Evolutionary conservation across 2,797 vertebrate species (phyloP).

Genomic region (Anguilla pacifica): DNA sequence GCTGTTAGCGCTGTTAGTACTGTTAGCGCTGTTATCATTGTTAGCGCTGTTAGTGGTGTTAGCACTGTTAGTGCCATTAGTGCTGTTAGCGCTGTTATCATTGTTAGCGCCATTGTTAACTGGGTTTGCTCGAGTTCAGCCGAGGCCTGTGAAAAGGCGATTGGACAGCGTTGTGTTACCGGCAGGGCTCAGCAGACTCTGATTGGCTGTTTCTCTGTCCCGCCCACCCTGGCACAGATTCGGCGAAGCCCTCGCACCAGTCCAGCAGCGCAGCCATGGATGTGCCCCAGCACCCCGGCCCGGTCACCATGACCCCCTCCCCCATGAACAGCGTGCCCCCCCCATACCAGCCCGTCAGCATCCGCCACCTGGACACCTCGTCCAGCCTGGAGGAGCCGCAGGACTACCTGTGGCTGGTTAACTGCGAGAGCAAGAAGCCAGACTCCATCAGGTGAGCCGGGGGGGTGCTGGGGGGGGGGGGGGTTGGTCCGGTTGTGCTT

Average conservation of each 20-base stretch:
- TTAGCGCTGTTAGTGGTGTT: too few species aligned
- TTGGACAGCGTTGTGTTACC: not conserved
- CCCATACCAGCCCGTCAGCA: conserved; percentile 90
- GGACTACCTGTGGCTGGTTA: conserved; percentile 94
- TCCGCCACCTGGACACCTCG: conserved; percentile 84
- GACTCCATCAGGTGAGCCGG: conserved; percentile 85
- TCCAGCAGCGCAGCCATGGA: conserved; percentile 78
- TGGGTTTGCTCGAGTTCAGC: too few species aligned
- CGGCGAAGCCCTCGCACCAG: conserved; percentile 82
- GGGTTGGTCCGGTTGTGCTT: not conserved
- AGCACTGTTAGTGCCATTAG: too few species aligned
- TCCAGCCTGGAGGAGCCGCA: conserved; percentile 92
- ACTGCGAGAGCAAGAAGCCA: conserved; percentile 98
- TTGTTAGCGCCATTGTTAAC: too few species aligned
- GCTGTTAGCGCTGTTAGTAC: too few species aligned
- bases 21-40: too few species aligned
- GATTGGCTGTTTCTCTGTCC: not conserved
- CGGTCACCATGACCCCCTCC: conserved; percentile 69
- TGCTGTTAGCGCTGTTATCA: too few species aligned
- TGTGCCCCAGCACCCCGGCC: conserved; percentile 74
- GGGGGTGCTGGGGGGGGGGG: not conserved
- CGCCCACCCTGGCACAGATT: conserved; percentile 67
- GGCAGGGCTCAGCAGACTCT: not conserved
- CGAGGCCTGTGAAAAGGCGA: not conserved
- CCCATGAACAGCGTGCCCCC: conserved; percentile 77